phyloP scores from a whole-genome alignment of 2,113 vertebrate genomes.

The Oxyruncus cristatus region DNA sequence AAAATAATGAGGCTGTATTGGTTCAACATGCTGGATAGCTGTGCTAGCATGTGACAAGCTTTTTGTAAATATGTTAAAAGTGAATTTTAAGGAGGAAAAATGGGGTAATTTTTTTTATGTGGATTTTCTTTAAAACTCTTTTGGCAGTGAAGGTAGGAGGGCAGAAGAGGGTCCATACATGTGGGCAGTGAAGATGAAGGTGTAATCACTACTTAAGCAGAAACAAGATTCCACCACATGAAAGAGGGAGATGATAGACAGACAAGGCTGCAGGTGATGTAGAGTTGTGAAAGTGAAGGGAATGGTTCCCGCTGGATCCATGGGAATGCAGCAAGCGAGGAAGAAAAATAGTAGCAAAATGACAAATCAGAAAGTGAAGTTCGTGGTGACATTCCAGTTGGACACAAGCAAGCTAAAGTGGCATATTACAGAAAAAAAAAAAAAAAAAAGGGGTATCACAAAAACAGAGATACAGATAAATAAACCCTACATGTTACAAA shows the following conservation, averaged over 20 bases:
- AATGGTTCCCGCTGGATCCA: not conserved
- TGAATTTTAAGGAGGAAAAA: not conserved
- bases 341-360: not conserved
- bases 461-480: not conserved
- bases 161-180: not conserved
- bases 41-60: not conserved
- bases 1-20: not conserved
- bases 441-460: not conserved
- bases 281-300: not conserved
- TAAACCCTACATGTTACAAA: not conserved
- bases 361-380: not conserved
- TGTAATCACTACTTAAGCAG: not conserved
- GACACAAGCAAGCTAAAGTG: not conserved
- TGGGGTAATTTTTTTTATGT: not conserved
- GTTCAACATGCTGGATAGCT: not conserved
- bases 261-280: not conserved
- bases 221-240: not conserved
- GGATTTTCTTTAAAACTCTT: not conserved
- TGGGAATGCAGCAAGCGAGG: not conserved
- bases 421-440: not conserved
- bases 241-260: not conserved
- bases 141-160: not conserved
- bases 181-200: not conserved
- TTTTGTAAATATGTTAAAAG: not conserved
- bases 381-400: fast-evolving